Conservation (phyloP, 2,113 vertebrate species). For the Tringa solitaria region DNA sequence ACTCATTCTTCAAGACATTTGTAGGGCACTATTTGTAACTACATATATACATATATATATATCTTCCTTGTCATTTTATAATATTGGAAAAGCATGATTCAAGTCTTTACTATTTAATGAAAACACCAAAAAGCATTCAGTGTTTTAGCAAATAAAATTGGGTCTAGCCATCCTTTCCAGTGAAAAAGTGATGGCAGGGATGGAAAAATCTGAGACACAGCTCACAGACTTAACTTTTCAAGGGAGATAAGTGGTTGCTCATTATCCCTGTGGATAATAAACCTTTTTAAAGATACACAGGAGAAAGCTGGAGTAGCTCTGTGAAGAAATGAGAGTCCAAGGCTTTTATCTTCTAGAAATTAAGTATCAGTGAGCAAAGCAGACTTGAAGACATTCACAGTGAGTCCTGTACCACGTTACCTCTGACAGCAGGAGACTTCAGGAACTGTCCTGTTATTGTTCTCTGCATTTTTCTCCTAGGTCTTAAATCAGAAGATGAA, state of each 20-base stretch:
- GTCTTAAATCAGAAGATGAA: neutral
- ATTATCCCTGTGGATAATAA: neutral
- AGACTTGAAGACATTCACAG: neutral
- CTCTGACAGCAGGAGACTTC: neutral
- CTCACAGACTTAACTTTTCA: neutral
- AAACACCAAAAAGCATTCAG: neutral
- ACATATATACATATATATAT: too few relatives aligned
- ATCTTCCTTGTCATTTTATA: neutral
- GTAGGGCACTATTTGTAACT: neutral
- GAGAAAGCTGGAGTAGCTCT: neutral
- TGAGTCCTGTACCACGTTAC: neutral
- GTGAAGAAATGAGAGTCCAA: neutral
- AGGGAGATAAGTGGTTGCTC: neutral
- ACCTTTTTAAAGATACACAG: neutral
- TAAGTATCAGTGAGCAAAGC: neutral
- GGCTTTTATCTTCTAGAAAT: neutral
- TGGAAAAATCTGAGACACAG: neutral
- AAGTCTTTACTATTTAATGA: neutral
- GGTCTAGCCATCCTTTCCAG: neutral
- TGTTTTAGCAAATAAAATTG: neutral
- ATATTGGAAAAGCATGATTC: neutral
- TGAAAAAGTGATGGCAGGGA: neutral
- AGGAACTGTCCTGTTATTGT: neutral
- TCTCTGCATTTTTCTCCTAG: neutral
- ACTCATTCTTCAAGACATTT: neutral